Percentiles rank a stretch among this genome's conserved stretches.
phyloP scores from a whole-genome alignment of 1,140 invertebrate genomes.

The Cepaea nemoralis region DNA sequence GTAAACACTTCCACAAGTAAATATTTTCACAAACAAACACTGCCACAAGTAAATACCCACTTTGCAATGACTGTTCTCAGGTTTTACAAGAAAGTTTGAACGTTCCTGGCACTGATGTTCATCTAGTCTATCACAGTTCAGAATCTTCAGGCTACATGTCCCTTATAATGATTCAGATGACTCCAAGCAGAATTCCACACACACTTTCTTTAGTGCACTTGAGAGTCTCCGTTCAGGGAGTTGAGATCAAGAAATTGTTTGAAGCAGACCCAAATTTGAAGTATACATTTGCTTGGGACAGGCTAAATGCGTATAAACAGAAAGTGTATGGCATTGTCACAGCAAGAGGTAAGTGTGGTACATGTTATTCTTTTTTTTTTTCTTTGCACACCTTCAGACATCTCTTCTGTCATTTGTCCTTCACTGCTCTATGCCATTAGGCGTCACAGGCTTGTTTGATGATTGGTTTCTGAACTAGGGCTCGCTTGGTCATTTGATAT shows the following conservation, averaged over 20 bases:
- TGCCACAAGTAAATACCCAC: too few species aligned
- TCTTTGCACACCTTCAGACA: too few species aligned
- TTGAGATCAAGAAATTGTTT: constrained; percentile 89
- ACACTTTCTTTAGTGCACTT: constrained; percentile 89
- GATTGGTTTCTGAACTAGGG: too few species aligned
- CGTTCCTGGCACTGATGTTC: constrained; percentile 91
- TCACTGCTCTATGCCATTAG: too few species aligned
- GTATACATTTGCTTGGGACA: constrained; percentile 97
- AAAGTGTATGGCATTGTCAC: constrained; percentile 81
- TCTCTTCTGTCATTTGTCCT: too few species aligned
- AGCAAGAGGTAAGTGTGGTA: constrained; percentile 71
- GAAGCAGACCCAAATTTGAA: constrained; percentile 95
- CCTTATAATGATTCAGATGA: constrained; percentile 91
- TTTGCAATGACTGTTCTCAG: too few species aligned
- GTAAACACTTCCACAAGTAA: too few species aligned
- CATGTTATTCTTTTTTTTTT: too few species aligned
- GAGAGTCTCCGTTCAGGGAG: constrained; percentile 90
- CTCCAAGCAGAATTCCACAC: constrained; percentile 82
- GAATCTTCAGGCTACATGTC: constrained; percentile 92
- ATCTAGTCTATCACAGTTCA: constrained; percentile 92
- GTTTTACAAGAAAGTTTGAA: constrained; percentile 94
- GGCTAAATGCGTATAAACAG: constrained; percentile 96
- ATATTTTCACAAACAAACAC: too few species aligned
- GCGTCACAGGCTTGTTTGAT: too few species aligned
- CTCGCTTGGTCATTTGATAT: too few species aligned